A percentile compares a stretch with the other conserved stretches of the same genome.
Conservation (phyloP, 1,140 invertebrate species). For the Liolophura sinensis region DNA sequence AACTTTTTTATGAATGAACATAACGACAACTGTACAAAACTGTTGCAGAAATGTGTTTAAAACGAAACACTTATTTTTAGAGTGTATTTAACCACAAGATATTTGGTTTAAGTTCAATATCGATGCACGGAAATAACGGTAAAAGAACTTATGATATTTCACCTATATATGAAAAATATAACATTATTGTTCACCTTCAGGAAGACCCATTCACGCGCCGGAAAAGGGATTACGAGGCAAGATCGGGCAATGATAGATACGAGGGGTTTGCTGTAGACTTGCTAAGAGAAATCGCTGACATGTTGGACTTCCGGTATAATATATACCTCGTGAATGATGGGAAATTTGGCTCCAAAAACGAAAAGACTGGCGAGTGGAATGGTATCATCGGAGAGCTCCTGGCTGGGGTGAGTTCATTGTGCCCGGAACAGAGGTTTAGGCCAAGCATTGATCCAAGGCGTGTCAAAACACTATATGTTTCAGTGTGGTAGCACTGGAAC, state of each 20-base stretch:
- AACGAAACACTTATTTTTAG: no score
- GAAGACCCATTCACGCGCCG: conserved; percentile 50
- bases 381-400: conserved; percentile 96
- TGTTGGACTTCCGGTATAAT: conserved; percentile 74
- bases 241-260: conserved; percentile 41
- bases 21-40: no score
- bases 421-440: no score
- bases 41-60: no score
- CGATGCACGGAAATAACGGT: no score
- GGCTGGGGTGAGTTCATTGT: conserved; percentile 75
- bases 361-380: conserved; percentile 87
- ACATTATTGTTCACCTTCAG: conserved; percentile 19
- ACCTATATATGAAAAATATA: neutral
- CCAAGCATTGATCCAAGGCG: no score
- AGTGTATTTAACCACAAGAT: no score
- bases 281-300: conserved; percentile 58
- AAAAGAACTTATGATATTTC: no score
- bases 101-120: no score
- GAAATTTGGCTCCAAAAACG: conserved; percentile 55
- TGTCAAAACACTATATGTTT: no score
- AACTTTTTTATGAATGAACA: no score
- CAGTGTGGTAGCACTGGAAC: no score
- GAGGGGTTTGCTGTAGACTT: conserved; percentile 92
- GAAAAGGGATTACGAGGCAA: conserved; percentile 34
- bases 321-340: conserved; percentile 52